Evolutionary conservation across 2,888 invertebrate genomes (phyloP), one percentile per base, ranked within the genome.

Genomic region (Hoplodrina blanda): DNA sequence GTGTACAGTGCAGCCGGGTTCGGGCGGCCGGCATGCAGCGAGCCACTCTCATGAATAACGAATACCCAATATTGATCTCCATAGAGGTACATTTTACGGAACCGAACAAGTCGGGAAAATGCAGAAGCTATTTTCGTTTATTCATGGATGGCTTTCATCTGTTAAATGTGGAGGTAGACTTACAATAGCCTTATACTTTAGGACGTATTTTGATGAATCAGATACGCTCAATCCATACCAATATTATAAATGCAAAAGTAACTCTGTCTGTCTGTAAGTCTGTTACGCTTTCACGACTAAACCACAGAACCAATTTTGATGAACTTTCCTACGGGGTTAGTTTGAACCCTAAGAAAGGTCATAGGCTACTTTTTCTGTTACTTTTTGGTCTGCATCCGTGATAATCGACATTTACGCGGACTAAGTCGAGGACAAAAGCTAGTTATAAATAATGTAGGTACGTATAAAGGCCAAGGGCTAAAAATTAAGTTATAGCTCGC

Each of bases 21-120:
- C 73, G 67, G 81, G 69, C 80, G 74, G 78, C 79, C 53, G 75
- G 78, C 20, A 11, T 66, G 52, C 63, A 56, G 49, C 64, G 77
- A 79, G 80, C 78, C 83, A 73, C 83, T 76, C 84, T 90, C 89
- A 92, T 93, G 91, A 92, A 93, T 93, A 92, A 89, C 83, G 83
- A 87, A 91, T 88, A 87, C 73, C 75, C 81, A 87, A 85, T 91
- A 93, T 92, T 87, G 91, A 93, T 91, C 88, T 84, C 70, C 75
- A 80, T 84, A 83, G 73, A 73, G 82, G 78, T 77, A 76, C 84
- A 73, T 84, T 88, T 87, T 86, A 82, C 75, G 50, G 83, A 86
- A 87, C 77, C 74, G 70, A 78, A 73, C 78, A 71, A 68, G 61
- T 63, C 64, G 64, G 65, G 63, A 62, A 74, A 81, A 84, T 79